Evolutionary conservation across 2,797 vertebrate genomes (phyloP), one percentile per base, ranked within the genome.

Genomic region (Cetoscarus ocellatus): DNA sequence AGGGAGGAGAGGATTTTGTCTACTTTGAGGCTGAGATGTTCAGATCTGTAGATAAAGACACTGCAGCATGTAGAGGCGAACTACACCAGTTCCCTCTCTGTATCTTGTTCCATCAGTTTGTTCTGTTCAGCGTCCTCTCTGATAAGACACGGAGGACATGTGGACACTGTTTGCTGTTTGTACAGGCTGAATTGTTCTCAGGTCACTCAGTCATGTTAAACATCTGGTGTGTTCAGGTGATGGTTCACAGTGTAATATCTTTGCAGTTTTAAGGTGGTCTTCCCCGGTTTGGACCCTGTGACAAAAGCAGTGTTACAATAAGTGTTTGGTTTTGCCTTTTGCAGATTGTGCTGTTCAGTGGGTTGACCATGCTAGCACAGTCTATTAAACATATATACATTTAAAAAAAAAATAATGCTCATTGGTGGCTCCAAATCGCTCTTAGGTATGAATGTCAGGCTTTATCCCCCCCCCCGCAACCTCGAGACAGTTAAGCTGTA

Each of bases 41-140:
- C 72, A 89, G 90, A 89, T 90, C 80, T 81, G 81, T n/a, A 87
- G 90, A 89, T 90, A 87, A 91, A 81, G 76, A 81, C 73, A 75
- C 34, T 67, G 77, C 17, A 80, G 66, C 67, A 61, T 81, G 63
- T 44, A 34, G 36, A 17, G 58, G 61, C 59, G 52, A 27, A 27
- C 27, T 60, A 77, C 77, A 73, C 69, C n/a, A 68, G 63, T 54
- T 56, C 60, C 63, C 45, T 49, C 55, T 79, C 71, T 77, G 71
- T 79, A 82, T 91, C 82, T 84, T 74, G 85, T 88, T 88, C 83
- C 84, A 77, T 79, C 80, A 70, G 69, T 69, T 60, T 81, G 85
- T 87, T 19, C 60, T 17, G 64, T 75, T 39, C 43, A 11, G 10
- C 48, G 8, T 6, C 18, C 42, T 52, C 66, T 86, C 83, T 69